Percentiles rank a stretch among this genome's conserved stretches.
Conservation (phyloP, 2,113 vertebrate species). For the Chrysemys picta region DNA sequence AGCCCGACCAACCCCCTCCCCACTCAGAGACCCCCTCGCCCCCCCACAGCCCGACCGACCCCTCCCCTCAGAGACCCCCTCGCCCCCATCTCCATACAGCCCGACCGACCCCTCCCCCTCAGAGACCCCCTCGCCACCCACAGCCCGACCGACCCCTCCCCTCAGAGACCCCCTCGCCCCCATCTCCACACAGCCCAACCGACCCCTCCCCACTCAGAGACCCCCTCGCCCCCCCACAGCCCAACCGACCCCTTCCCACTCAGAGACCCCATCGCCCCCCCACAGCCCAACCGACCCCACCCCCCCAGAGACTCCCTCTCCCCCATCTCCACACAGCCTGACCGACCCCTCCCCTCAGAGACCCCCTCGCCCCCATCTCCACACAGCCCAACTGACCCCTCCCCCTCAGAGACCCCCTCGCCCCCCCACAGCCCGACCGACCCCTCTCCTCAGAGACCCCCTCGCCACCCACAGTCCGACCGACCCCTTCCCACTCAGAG, state of each 20-base stretch:
- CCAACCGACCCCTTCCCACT: neutral
- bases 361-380: neutral
- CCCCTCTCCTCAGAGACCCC: neutral
- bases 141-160: neutral
- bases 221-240: neutral
- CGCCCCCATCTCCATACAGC: too few species aligned
- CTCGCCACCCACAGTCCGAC: neutral
- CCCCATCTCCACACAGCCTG: too few species aligned
- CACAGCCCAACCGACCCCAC: too few species aligned
- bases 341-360: neutral
- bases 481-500: too few species aligned
- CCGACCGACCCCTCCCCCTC: too few species aligned
- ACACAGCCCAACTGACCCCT: neutral
- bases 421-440: too few species aligned
- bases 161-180: neutral
- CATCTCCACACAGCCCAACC: neutral
- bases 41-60: neutral
- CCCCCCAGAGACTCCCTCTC: too few species aligned
- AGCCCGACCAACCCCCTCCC: too few species aligned
- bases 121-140: too few species aligned
- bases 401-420: neutral
- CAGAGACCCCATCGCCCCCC: too few species aligned
- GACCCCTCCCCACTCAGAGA: accelerated
- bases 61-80: too few species aligned
- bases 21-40: neutral